These are phyloP conservation scores for Stegodyphus mimosarum DNA, from an alignment of 1,140 invertebrate genomes.

Conservation along the genomic window DNA sequence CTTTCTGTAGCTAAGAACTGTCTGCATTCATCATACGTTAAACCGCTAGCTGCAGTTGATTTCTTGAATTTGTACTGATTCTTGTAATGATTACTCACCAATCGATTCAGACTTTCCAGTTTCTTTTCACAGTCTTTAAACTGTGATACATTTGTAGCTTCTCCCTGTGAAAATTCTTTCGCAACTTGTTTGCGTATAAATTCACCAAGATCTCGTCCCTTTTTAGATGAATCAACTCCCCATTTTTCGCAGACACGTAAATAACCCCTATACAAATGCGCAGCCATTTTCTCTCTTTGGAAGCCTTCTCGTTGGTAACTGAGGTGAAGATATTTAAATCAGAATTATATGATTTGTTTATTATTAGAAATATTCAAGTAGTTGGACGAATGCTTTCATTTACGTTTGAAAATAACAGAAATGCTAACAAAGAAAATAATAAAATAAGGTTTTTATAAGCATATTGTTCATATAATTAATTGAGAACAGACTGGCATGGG, in stretches of 20 bases:
- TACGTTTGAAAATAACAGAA: too few species aligned
- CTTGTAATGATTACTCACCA: slow-evolving; percentile 78
- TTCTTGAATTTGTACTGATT: slow-evolving; percentile 73
- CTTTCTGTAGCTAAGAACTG: slow-evolving; percentile 78
- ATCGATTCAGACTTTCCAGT: slow-evolving; percentile 76
- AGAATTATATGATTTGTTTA: too few species aligned
- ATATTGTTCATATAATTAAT: too few species aligned
- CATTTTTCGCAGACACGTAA: slow-evolving; percentile 81
- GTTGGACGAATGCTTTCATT: too few species aligned
- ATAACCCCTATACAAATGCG: slow-evolving; percentile 72
- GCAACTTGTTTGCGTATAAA: slow-evolving; percentile 79
- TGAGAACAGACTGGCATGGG: slow-evolving; percentile 61
- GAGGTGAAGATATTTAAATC: too few species aligned
- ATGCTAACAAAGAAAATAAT: too few species aligned
- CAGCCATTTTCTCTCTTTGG: slow-evolving; percentile 3
- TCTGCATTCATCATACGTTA: slow-evolving; percentile 78
- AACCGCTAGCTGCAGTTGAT: slow-evolving; percentile 75
- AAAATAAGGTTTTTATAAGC: too few species aligned
- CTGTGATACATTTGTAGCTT: slow-evolving; percentile 71
- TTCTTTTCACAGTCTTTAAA: slow-evolving; percentile 75
- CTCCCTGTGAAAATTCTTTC: slow-evolving; percentile 74
- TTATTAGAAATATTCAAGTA: too few species aligned
- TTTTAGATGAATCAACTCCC: slow-evolving; percentile 80
- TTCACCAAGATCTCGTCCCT: slow-evolving; percentile 81
- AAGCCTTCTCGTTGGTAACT: too few species aligned